Percentiles rank a stretch among this genome's conserved stretches.
These are phyloP conservation scores for Cantharis lateralis DNA, from an alignment of 2,888 invertebrate genomes.

Conservation along the genomic window DNA sequence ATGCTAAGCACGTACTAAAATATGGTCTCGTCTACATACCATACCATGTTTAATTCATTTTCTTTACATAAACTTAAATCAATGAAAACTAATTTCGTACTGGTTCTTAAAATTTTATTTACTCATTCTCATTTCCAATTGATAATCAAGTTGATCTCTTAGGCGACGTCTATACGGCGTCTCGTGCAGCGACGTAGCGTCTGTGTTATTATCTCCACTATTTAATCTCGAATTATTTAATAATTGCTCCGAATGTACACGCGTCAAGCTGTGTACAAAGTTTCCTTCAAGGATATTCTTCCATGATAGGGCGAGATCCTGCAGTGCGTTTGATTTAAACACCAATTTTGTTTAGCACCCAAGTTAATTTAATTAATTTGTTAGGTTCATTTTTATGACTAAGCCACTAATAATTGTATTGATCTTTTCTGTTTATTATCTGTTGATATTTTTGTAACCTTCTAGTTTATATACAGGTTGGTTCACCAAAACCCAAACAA, in stretches of 20 bases:
- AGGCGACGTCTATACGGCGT: slow-evolving; percentile 9
- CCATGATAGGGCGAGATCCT: neutral
- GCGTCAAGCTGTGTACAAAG: slow-evolving; percentile 6
- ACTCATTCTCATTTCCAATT: neutral
- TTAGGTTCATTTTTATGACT: neutral
- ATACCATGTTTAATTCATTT: neutral
- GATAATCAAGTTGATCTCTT: slow-evolving; percentile 14
- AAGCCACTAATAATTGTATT: neutral
- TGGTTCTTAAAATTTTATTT: neutral
- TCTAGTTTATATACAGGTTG: neutral
- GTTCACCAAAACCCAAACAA: too few relatives aligned
- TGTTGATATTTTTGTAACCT: neutral
- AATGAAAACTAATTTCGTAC: neutral
- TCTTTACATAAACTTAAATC: neutral
- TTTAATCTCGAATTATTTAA: slow-evolving; percentile 12
- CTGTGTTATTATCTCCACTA: slow-evolving; percentile 10
- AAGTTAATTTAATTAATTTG: neutral
- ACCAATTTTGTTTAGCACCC: neutral
- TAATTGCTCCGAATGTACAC: slow-evolving; percentile 4
- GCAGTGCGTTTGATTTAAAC: neutral
- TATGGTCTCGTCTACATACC: neutral
- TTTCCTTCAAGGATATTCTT: slow-evolving; percentile 1
- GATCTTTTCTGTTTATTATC: neutral
- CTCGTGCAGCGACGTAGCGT: slow-evolving; percentile 7
- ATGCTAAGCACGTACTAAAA: neutral